Conservation (phyloP, 1,140 invertebrate genomes). For the Drosophila pectinifera region DNA sequence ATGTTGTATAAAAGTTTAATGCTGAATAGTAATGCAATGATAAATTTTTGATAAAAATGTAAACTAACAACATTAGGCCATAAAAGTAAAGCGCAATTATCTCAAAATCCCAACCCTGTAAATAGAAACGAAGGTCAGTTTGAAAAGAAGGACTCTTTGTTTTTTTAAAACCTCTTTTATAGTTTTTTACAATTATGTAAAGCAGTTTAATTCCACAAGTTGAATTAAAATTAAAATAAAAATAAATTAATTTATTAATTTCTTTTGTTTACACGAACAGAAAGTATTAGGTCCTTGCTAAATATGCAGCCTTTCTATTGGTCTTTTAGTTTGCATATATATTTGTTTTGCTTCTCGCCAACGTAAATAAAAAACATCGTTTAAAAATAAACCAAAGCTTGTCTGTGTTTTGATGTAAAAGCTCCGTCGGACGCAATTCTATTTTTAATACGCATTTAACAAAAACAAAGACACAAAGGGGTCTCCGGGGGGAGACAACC, state of each 20-base stretch:
- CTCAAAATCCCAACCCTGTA: no score
- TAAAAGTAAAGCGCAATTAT: no score
- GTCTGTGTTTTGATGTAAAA: slow-evolving; percentile 15
- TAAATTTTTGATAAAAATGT: no score
- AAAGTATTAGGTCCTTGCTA: background rate
- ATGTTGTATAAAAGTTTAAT: no score
- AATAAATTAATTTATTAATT: no score
- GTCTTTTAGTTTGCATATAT: background rate
- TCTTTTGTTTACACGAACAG: background rate
- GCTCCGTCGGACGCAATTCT: slow-evolving; percentile 7
- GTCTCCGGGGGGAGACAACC: background rate
- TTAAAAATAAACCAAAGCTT: slow-evolving; percentile 13
- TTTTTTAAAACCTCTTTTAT: no score
- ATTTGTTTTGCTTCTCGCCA: background rate
- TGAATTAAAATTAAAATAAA: no score
- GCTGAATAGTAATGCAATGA: no score
- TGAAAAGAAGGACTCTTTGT: no score
- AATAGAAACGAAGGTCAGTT: no score
- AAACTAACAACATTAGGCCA: no score
- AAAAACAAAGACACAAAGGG: background rate
- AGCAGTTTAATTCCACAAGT: background rate
- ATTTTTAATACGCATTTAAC: slow-evolving; percentile 10
- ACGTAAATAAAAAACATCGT: background rate
- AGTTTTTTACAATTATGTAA: no score
- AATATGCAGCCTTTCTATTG: background rate